phyloP scores from a whole-genome alignment of 2,113 vertebrate genomes.

The Phrynosoma blainvillii region DNA sequence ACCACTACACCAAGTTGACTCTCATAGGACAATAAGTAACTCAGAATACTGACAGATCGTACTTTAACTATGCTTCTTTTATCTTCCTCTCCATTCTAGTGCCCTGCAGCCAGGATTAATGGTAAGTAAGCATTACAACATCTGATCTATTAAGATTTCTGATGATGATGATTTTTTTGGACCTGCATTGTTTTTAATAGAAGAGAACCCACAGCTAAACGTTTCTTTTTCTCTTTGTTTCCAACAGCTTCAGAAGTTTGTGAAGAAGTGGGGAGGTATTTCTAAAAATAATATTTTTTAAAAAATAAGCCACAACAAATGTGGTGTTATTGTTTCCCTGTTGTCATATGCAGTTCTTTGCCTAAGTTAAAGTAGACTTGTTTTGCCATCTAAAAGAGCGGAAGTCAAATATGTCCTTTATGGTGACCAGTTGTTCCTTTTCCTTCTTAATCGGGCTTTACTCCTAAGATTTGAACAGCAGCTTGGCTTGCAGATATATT shows the following conservation, averaged over 20 bases:
- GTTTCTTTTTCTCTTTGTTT: background rate
- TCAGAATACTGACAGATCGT: too few species aligned
- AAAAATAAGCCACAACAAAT: background rate
- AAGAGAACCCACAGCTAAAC: background rate
- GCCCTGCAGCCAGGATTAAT: background rate
- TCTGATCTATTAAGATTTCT: background rate
- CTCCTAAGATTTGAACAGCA: background rate
- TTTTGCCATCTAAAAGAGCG: too few species aligned
- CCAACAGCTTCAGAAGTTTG: slow-evolving; percentile 10
- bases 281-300: too few species aligned
- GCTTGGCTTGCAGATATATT: background rate
- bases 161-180: background rate
- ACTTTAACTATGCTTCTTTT: background rate
- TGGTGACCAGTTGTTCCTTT: too few species aligned
- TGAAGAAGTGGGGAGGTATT: slow-evolving; percentile 2
- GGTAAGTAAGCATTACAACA: background rate
- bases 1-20: too few species aligned
- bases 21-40: too few species aligned
- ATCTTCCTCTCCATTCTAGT: background rate
- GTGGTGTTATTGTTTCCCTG: background rate
- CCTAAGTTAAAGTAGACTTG: background rate
- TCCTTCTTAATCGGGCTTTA: too few species aligned
- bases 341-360: background rate
- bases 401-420: too few species aligned
- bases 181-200: background rate